phyloP scores from a whole-genome alignment of 2,797 vertebrate genomes.

The Acrossocheilus wenchowensis region DNA sequence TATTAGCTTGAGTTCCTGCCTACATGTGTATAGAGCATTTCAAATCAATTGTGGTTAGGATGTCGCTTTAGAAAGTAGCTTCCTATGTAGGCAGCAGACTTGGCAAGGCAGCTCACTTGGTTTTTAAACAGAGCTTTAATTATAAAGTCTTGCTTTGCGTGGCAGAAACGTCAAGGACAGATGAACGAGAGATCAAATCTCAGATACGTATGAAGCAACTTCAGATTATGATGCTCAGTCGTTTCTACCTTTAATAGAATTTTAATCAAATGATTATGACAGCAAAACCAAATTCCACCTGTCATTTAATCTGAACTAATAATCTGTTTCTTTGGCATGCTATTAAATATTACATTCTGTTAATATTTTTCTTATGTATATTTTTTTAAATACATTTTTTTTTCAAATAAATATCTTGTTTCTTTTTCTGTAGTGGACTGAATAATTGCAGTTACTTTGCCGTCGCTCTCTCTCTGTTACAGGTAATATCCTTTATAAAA shows the following conservation, averaged over 20 bases:
- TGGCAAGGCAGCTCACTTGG: neutral
- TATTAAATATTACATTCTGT: neutral
- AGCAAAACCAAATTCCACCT: neutral
- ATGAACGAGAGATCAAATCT: slow-evolving; percentile 1
- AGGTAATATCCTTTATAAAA: slow-evolving; percentile 68
- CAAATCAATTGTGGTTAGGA: neutral
- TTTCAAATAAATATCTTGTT: neutral
- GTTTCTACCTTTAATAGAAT: neutral
- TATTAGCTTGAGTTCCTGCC: neutral
- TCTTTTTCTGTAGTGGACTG: slow-evolving; percentile 53
- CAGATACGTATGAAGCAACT: neutral
- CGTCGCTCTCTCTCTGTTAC: slow-evolving; percentile 63
- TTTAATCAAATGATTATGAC: neutral
- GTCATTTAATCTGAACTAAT: neutral
- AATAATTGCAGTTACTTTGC: slow-evolving; percentile 60
- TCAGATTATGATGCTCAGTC: neutral
- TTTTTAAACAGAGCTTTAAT: neutral
- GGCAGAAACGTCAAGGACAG: slow-evolving; percentile 11
- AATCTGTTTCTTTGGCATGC: neutral
- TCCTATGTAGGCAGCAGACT: neutral
- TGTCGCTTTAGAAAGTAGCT: neutral
- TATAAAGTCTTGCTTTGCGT: neutral
- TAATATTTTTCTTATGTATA: neutral
- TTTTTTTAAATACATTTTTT: neutral
- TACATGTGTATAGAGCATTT: neutral